phyloP scores from a whole-genome alignment of 2,797 vertebrate genomes.

The Tapera naevia region DNA sequence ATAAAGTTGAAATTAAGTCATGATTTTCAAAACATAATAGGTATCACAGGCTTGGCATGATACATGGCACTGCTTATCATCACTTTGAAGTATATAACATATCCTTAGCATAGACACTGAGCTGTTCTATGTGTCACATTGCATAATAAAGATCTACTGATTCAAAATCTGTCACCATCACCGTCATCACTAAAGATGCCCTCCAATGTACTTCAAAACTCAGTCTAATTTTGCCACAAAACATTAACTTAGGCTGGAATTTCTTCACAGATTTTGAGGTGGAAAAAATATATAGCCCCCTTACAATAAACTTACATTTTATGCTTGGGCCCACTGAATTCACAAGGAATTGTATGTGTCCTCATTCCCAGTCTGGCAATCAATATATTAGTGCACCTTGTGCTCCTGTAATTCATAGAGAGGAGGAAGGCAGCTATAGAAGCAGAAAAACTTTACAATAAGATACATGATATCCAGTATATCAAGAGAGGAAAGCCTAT shows the following conservation, averaged over 20 bases:
- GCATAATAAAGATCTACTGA: background rate
- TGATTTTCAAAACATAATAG: background rate
- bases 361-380: background rate
- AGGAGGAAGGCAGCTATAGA: background rate
- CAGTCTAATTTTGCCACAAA: background rate
- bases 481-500: background rate
- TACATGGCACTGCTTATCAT: background rate
- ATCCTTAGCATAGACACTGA: fast-evolving
- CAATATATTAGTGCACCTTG: fast-evolving
- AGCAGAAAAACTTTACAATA: background rate
- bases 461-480: too few species aligned
- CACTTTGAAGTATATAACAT: background rate
- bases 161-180: background rate
- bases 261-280: background rate
- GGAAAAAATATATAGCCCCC: fast-evolving
- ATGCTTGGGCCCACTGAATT: too few species aligned
- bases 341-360: too few species aligned
- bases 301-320: background rate
- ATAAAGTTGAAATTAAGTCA: background rate
- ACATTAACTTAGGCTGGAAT: background rate
- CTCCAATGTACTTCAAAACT: background rate
- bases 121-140: background rate
- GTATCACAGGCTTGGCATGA: background rate
- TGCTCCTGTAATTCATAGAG: background rate
- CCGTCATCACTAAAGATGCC: background rate